A percentile compares a stretch with the other conserved stretches of the same genome.
Conservation (phyloP, 2,888 invertebrate species). For the Drosophila rubida region DNA sequence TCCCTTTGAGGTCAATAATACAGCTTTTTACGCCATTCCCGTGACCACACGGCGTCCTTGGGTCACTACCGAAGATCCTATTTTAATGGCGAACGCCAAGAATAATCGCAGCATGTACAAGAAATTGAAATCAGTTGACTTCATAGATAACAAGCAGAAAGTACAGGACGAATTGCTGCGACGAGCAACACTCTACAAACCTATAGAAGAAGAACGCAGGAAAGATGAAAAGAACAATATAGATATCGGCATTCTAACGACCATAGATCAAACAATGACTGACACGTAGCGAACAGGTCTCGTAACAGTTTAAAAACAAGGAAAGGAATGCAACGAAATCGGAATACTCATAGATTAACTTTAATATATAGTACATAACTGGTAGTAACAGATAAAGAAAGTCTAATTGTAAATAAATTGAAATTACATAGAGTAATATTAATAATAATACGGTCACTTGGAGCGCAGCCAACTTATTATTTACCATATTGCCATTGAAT, state of each 20-base stretch:
- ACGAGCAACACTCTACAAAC: neutral
- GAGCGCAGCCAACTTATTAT: constrained; percentile 2
- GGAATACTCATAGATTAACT: neutral
- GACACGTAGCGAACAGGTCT: constrained; percentile 13
- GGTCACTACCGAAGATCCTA: constrained; percentile 18
- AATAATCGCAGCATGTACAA: constrained; percentile 14
- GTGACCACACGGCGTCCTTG: constrained; percentile 67
- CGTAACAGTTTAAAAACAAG: neutral
- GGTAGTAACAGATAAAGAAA: neutral
- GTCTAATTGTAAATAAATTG: neutral
- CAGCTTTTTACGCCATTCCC: constrained; percentile 45
- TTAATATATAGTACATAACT: too few species aligned
- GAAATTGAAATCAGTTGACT: neutral
- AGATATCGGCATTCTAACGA: neutral
- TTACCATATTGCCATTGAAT: constrained; percentile 1
- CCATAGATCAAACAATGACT: neutral
- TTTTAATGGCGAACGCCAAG: constrained; percentile 14
- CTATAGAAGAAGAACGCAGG: constrained; percentile 10
- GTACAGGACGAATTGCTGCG: constrained; percentile 31
- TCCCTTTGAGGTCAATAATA: constrained; percentile 51
- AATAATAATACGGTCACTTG: neutral
- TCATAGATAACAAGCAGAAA: constrained; percentile 3
- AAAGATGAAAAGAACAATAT: constrained; percentile 2
- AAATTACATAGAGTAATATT: too few species aligned
- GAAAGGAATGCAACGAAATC: too few species aligned